A percentile compares a stretch with the other conserved stretches of the same genome.
Conservation (phyloP, 2,888 invertebrate genomes). For the Cryptus armator region DNA sequence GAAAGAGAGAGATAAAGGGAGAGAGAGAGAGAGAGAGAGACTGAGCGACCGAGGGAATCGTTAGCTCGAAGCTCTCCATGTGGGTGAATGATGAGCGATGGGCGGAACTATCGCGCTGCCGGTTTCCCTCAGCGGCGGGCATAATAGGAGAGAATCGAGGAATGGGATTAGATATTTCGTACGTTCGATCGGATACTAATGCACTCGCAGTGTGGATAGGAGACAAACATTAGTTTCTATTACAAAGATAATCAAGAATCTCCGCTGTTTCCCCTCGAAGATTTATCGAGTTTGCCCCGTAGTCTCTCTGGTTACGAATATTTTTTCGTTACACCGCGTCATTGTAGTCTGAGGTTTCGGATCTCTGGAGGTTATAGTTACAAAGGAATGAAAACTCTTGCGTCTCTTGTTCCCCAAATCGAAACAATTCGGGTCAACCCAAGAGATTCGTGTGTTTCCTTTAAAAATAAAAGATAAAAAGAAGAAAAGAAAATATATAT, state of each 20-base stretch:
- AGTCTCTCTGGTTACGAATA: background rate
- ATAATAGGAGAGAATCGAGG: constrained; percentile 1
- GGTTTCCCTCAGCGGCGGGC: background rate
- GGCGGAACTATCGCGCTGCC: constrained; percentile 38
- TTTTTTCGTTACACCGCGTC: background rate
- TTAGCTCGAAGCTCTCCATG: background rate
- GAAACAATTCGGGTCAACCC: background rate
- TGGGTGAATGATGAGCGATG: constrained; percentile 33
- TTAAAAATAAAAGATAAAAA: background rate
- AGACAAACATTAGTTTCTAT: constrained; percentile 40
- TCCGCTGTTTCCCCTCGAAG: background rate
- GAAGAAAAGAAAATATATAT: background rate
- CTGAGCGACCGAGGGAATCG: background rate
- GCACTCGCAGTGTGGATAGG: constrained; percentile 8
- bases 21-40: background rate
- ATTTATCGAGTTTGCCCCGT: constrained; percentile 15
- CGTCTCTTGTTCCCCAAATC: background rate
- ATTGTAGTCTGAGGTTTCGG: background rate
- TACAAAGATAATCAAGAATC: constrained; percentile 24
- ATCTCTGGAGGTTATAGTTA: background rate
- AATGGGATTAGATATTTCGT: constrained; percentile 31
- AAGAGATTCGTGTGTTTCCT: background rate
- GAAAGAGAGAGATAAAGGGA: background rate
- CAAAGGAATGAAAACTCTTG: background rate
- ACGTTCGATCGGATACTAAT: constrained; percentile 43